Percentiles rank a stretch among this genome's conserved stretches.
Evolutionary conservation across 35 echinoderm and acorn worm genomes (phyloP).

Genomic region (Lytechinus pictus): DNA sequence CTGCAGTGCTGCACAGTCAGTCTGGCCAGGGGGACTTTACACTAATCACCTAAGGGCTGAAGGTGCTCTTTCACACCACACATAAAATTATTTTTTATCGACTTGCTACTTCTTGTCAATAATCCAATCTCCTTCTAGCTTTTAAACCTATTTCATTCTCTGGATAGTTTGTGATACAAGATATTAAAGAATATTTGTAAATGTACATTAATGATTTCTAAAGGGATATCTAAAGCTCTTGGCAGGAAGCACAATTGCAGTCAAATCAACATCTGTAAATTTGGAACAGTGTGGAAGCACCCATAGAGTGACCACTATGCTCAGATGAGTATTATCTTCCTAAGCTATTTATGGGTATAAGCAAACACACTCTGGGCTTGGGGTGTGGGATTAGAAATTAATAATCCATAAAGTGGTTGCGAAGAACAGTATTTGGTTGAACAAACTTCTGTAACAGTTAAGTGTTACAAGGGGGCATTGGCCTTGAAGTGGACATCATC

Average conservation of each 20-base stretch:
- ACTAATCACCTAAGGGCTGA: neutral
- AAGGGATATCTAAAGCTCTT: too few relatives aligned
- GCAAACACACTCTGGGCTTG: conserved; percentile 16
- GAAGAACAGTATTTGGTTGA: neutral
- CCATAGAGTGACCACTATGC: neutral
- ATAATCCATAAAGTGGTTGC: conserved; percentile 5
- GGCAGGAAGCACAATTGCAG: neutral
- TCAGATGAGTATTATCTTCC: neutral
- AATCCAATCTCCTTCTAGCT: too few relatives aligned
- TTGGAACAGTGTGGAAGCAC: neutral
- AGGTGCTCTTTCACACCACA: too few relatives aligned
- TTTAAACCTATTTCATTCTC: too few relatives aligned
- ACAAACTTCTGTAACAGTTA: neutral
- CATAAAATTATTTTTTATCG: too few relatives aligned
- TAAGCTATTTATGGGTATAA: neutral
- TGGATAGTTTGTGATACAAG: too few relatives aligned
- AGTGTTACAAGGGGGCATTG: neutral
- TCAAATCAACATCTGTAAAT: neutral
- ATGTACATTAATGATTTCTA: too few relatives aligned
- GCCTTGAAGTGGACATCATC: neutral
- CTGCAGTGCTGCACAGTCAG: neutral
- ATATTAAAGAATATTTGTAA: too few relatives aligned
- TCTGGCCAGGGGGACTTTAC: neutral
- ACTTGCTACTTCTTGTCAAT: too few relatives aligned
- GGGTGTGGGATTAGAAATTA: conserved; percentile 2